These are phyloP conservation scores for Amaurobius ferox DNA, from an alignment of 2,888 invertebrate genomes.

Conservation along the genomic window DNA sequence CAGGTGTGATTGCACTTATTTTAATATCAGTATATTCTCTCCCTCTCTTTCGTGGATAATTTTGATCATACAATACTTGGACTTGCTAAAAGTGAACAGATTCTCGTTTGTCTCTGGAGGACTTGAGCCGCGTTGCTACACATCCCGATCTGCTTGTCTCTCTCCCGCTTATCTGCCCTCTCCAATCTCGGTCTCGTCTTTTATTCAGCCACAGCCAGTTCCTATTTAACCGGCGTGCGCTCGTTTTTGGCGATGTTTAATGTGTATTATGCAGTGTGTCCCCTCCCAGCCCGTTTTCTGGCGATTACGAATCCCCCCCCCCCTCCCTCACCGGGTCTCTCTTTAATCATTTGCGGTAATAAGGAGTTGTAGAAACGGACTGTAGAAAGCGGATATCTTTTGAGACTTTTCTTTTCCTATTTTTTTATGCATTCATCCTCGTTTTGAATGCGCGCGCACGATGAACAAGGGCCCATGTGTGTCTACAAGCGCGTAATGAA, in stretches of 20 bases:
- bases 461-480: constrained; percentile 7
- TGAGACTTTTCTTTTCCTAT: not conserved
- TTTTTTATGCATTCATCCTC: not conserved
- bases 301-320: not conserved
- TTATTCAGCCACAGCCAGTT: constrained; percentile 41
- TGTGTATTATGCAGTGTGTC: constrained; percentile 36
- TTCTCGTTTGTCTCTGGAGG: too few relatives aligned
- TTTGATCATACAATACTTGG: too few relatives aligned
- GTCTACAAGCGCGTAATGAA: constrained; percentile 46
- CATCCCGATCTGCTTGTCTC: not conserved
- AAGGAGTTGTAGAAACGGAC: constrained; percentile 49
- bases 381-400: constrained; percentile 25
- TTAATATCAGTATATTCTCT: too few relatives aligned
- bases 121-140: not conserved
- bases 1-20: too few relatives aligned
- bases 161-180: not conserved
- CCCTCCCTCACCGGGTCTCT: not conserved
- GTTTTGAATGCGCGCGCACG: constrained; percentile 11
- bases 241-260: constrained; percentile 35
- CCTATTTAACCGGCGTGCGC: constrained; percentile 14
- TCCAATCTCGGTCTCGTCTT: not conserved
- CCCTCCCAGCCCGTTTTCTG: constrained; percentile 51
- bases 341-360: constrained; percentile 64
- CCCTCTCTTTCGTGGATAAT: too few relatives aligned
- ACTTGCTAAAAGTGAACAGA: too few relatives aligned